Conservation (phyloP, 2,113 vertebrate species). For the Vicugna pacos region DNA sequence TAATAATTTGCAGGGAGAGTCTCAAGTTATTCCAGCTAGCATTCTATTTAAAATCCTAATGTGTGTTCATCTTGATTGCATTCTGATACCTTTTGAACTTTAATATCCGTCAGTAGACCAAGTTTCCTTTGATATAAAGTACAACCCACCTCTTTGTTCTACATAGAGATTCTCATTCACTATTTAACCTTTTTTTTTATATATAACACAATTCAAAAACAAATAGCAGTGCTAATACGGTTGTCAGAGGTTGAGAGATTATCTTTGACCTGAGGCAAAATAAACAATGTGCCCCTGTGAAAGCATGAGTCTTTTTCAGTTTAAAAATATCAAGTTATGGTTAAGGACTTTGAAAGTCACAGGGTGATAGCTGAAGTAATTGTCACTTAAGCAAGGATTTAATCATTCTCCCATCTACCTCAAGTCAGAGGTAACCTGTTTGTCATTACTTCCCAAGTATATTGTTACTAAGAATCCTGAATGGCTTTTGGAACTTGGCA, state of each 20-base stretch:
- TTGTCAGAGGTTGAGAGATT: background rate
- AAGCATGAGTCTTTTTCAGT: background rate
- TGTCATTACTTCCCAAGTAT: background rate
- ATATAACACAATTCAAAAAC: background rate
- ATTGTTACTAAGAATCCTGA: background rate
- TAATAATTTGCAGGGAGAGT: constrained; percentile 26
- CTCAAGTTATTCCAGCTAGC: constrained; percentile 6
- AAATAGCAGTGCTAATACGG: background rate
- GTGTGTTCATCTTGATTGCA: constrained; percentile 23
- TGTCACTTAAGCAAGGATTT: background rate
- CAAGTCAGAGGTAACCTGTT: background rate
- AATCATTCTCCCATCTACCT: background rate
- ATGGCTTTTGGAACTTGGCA: background rate
- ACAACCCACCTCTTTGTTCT: background rate
- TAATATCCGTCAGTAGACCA: background rate
- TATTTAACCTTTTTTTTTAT: background rate
- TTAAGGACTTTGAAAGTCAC: background rate
- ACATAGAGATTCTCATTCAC: background rate
- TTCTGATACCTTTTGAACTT: constrained; percentile 46
- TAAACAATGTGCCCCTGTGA: background rate
- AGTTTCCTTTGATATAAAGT: background rate
- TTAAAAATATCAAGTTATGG: constrained; percentile 39
- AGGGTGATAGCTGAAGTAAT: background rate
- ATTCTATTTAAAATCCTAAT: background rate
- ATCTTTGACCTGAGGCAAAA: background rate